Evolutionary conservation across 1,140 invertebrate species (phyloP), one percentile per base, ranked within the genome.

Genomic region (Diachasmimorpha longicaudata): DNA sequence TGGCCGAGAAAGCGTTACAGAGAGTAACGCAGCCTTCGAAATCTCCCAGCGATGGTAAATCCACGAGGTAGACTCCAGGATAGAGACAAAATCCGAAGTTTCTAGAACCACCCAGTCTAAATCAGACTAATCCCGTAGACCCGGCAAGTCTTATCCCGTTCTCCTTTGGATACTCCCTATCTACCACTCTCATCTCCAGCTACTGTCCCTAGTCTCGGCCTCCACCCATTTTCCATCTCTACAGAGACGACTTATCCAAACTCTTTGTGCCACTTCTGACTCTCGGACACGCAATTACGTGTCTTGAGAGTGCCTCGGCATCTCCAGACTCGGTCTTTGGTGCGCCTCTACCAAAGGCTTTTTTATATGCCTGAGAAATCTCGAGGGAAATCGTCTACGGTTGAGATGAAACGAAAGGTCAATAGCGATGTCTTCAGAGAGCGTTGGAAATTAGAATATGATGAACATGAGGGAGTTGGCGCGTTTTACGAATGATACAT

Each of bases 221-320:
- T 37, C 39, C 14, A 68, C n/a, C 21, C 21, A 39, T 36, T 69
- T 36, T 52, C 70, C 52, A 55, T 52, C 44, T 55, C 70, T 55
- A 14, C 5, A 6, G 13, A 46, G 46, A 44, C 48, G 21, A 16
- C 25, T 73, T 42, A 39, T 25, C 36, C 71, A 42, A 66, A 63
- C 71, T 73, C 55, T 73, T 72, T 73, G 71, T 39, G 55, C 63
- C 71, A 73, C 52, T 72, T 73, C 36, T 58, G 19, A 48, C 55
- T 63, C 36, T 74, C 31, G 76, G 80, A 81, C 78, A 83, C 74
- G 81, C 82, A 82, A 83, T 83, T 80, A 83, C 82, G 46, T 77
- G 74, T 67, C 74, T 75, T 73, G 72, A 77, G 75, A 77, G 74
- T 70, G 76, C 39, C 55, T 31, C 13, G 37, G 31, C 31, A 69